Base-by-base conservation (phyloP, 1,140 invertebrate genomes). In the Trichomalopsis sarcophagae region DNA sequence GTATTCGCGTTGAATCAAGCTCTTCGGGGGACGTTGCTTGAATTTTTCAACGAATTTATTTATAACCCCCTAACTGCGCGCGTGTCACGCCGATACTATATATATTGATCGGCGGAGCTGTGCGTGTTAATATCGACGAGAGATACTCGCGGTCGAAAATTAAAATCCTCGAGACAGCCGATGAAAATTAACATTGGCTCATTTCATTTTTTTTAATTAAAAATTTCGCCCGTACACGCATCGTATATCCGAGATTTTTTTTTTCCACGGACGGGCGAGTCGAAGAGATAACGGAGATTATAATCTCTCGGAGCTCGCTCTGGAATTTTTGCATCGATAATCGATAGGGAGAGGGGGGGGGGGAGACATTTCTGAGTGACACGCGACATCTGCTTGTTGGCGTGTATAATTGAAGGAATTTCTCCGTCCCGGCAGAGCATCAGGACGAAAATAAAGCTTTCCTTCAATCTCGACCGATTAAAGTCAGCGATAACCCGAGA, bases 311-410 rank as follows among this genome's bases (percentile, higher is more conserved):
- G 5, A 33, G 62, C 47, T 17, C 11, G 73, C 73, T 75, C 62
- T 62, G 62, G 27, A 82, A 50, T 75, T 66, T 75, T 75, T 82
- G 62, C 81, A 83, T 83, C 77, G 82, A 83, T 83, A 83, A 83
- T 83, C 82, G 74, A 83, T 83, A 10, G 0, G 9, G 10, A 44
- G 40, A 7, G 40, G 7, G 40, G 9, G 9, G 9, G 40, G 9
- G 40, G 9, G 10, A 40, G 40, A 11, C 10, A 83, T 83, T 62
- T 77, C 23, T 17, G 62, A 68, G 68, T 83, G 66, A 40, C 33
- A 36, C 33, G 5, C 33, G 33, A 36, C 73, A 82, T 75, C 27
- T 82, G 71, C 81, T 82, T 36, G 47, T 66, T 30, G n/a, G 69
- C 7, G 40, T 44, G 74, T 23, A 69, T 83, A 83, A 83, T 83